Percentiles rank a stretch among this genome's conserved stretches.
phyloP scores from a whole-genome alignment of 1,140 invertebrate genomes.

The Adelges cooleyi region DNA sequence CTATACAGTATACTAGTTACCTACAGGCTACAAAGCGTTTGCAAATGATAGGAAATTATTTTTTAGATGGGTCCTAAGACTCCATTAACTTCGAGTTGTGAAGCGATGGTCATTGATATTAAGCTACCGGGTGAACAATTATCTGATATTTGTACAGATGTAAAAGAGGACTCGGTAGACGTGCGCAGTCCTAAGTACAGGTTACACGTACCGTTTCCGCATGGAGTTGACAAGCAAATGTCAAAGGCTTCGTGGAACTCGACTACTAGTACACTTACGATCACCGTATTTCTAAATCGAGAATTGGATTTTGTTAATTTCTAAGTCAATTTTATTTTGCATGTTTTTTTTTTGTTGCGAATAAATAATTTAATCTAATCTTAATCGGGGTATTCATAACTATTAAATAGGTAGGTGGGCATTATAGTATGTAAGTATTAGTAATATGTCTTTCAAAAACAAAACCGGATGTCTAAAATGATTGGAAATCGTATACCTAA shows the following conservation, averaged over 20 bases:
- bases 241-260: constrained; percentile 67
- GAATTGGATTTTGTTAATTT: constrained; percentile 34
- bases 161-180: constrained; percentile 57
- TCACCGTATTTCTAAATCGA: constrained; percentile 30
- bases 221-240: constrained; percentile 62
- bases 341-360: too few relatives aligned
- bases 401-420: too few relatives aligned
- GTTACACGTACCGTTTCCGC: constrained; percentile 61
- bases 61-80: constrained; percentile 72
- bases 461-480: too few relatives aligned
- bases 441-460: too few relatives aligned
- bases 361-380: too few relatives aligned
- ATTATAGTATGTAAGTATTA: too few relatives aligned
- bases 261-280: constrained; percentile 47
- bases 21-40: too few relatives aligned
- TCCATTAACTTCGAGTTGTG: constrained; percentile 67
- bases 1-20: too few relatives aligned
- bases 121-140: constrained; percentile 56
- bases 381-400: too few relatives aligned
- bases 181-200: constrained; percentile 51
- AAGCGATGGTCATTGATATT: constrained; percentile 66
- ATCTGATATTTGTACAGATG: constrained; percentile 54
- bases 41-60: too few relatives aligned
- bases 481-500: too few relatives aligned
- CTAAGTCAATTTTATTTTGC: constrained; percentile 18